Evolutionary conservation across 2,113 vertebrate species (phyloP).

Genomic region (Notothenia rossii): DNA sequence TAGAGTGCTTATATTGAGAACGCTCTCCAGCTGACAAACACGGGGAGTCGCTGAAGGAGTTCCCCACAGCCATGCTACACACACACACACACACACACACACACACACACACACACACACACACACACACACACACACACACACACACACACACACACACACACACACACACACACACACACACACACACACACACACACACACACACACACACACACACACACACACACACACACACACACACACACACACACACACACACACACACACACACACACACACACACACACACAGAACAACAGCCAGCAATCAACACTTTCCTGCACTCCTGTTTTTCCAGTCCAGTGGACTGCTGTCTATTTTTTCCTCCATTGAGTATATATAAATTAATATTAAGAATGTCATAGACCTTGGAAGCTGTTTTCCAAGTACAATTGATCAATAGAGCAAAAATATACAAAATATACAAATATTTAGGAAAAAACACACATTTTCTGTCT

Average conservation of each 20-base stretch:
- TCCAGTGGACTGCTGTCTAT: neutral
- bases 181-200: neutral
- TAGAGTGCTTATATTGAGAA: constrained; percentile 86
- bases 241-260: neutral
- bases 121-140: constrained; percentile 13
- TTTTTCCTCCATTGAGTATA: neutral
- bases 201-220: constrained; percentile 46
- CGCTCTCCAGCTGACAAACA: constrained; percentile 78
- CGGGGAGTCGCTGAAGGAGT: constrained; percentile 62
- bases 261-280: constrained; percentile 31
- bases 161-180: constrained; percentile 11
- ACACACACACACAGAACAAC: constrained; percentile 31
- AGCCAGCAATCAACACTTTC: constrained; percentile 39
- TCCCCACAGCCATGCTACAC: constrained; percentile 70
- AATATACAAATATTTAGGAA: too few relatives aligned
- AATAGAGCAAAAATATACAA: too few relatives aligned
- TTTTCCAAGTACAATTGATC: neutral
- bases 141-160: constrained; percentile 24
- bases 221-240: constrained; percentile 17
- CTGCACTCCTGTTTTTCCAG: neutral
- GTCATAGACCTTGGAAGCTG: neutral
- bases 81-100: constrained; percentile 23
- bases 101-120: constrained; percentile 2
- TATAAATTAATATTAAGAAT: neutral
- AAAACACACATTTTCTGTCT: too few relatives aligned